Percentiles rank a stretch among this genome's conserved stretches.
phyloP scores from a whole-genome alignment of 1,140 invertebrate genomes.

The Heliconius congener region DNA sequence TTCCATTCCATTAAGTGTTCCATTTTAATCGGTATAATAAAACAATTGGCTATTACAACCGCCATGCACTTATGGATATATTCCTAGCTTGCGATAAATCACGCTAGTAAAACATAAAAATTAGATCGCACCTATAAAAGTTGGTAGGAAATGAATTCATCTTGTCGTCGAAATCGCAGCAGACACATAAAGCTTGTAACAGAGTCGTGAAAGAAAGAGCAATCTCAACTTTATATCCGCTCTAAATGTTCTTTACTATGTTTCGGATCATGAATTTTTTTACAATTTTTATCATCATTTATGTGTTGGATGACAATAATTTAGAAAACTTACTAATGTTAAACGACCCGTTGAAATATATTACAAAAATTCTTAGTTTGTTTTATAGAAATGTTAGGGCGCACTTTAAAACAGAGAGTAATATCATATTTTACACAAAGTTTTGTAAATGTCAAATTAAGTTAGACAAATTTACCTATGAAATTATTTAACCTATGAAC shows the following conservation, averaged over 20 bases:
- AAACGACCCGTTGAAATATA: slow-evolving; percentile 27
- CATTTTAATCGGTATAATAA: slow-evolving; percentile 21
- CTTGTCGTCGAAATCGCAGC: neutral
- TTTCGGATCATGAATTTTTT: slow-evolving; percentile 15
- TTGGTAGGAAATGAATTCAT: neutral
- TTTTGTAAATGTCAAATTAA: neutral
- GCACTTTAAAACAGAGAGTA: neutral
- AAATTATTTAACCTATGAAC: neutral
- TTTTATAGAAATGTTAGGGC: slow-evolving; percentile 9
- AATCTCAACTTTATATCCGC: neutral
- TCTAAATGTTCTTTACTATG: neutral
- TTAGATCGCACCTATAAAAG: slow-evolving; percentile 10
- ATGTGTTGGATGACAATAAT: neutral
- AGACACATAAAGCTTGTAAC: neutral
- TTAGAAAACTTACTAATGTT: slow-evolving; percentile 21
- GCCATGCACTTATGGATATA: neutral
- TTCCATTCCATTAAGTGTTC: slow-evolving; percentile 19
- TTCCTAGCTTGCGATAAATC: neutral
- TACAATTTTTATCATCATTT: neutral
- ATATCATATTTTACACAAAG: neutral
- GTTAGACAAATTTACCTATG: neutral
- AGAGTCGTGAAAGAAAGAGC: slow-evolving; percentile 2
- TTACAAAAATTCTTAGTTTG: slow-evolving; percentile 11
- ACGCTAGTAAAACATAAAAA: slow-evolving; percentile 1
- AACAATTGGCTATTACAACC: slow-evolving; percentile 7